Evolutionary conservation across 2,113 vertebrate genomes (phyloP).

Genomic region (sheep (Ovis aries)): ARS-UI_Ramb_v3.0 NC_056056.1:119144001-119144500

Average conservation of each 20-base stretch:
- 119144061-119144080: constrained; percentile 15
- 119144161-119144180: not conserved
- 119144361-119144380: not conserved
- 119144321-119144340: not conserved
- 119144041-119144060: constrained; percentile 33
- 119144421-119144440: constrained; percentile 4
- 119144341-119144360: not conserved
- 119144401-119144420: not conserved
- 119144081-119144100: not conserved
- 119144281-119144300: constrained; percentile 16
- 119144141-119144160: not conserved
- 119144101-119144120: not conserved
- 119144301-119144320: not conserved
- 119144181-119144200: not conserved
- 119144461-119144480: not conserved
- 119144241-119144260: constrained; percentile 4
- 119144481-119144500: not conserved
- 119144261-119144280: constrained; percentile 9
- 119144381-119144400: not conserved
- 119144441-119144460: not conserved
- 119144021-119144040: constrained; percentile 39
- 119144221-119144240: not conserved
- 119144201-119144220: not conserved
- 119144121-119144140: not conserved
- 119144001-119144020: constrained; percentile 40